A percentile compares a stretch with the other conserved stretches of the same genome.
phyloP scores from a whole-genome alignment of 2,888 invertebrate species.

The Polymixis flavicincta region DNA sequence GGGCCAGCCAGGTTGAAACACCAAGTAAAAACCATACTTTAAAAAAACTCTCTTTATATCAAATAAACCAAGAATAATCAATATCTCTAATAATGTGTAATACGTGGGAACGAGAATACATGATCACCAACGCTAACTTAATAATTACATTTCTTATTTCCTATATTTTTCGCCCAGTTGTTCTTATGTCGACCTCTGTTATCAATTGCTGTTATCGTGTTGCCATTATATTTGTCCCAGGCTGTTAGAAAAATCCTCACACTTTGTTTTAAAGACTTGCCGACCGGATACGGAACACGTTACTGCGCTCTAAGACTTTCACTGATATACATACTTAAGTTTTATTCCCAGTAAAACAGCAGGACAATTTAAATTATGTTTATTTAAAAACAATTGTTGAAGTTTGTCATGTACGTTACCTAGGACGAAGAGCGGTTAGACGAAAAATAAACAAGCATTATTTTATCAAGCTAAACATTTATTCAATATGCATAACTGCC shows the following conservation, averaged over 20 bases:
- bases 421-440: neutral
- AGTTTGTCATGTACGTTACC: neutral
- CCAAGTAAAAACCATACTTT: neutral
- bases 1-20: neutral
- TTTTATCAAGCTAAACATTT: neutral
- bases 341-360: neutral
- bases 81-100: neutral
- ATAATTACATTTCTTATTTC: neutral
- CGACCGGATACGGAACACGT: neutral
- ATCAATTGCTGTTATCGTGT: neutral
- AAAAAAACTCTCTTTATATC: neutral
- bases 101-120: neutral
- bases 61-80: neutral
- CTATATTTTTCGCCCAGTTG: neutral
- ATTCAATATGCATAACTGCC: neutral
- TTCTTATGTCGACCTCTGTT: neutral
- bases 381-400: neutral
- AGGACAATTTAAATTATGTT: neutral
- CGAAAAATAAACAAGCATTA: neutral
- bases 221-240: neutral
- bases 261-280: neutral
- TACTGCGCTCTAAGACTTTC: no score
- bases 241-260: neutral
- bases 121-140: neutral
- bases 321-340: no score